Percentiles rank a stretch among this genome's conserved stretches.
phyloP scores from a whole-genome alignment of 2,888 invertebrate genomes.

The Drosophila mettleri region DNA sequence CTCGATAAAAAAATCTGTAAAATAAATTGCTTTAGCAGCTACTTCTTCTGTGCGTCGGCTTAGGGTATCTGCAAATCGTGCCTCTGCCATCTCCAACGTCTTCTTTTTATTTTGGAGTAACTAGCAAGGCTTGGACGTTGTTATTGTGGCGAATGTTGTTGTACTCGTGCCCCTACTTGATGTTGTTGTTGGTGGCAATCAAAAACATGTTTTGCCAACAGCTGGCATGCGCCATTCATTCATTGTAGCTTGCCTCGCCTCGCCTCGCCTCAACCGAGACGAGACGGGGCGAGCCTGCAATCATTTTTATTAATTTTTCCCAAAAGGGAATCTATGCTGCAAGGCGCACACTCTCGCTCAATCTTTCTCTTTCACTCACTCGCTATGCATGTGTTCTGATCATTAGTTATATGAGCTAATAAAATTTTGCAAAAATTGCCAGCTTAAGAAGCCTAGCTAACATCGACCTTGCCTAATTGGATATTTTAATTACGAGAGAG shows the following conservation, averaged over 20 bases:
- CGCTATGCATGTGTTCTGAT: constrained; percentile 19
- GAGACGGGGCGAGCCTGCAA: constrained; percentile 60
- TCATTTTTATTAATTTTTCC: constrained; percentile 78
- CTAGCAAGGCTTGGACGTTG: constrained; percentile 19
- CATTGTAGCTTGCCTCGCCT: constrained; percentile 57
- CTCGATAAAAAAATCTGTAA: too few relatives aligned
- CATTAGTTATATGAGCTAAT: constrained; percentile 63
- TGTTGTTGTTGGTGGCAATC: constrained; percentile 66
- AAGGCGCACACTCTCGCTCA: constrained; percentile 14
- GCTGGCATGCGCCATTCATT: constrained; percentile 79
- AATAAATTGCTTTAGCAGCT: neutral
- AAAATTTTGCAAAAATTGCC: constrained; percentile 37
- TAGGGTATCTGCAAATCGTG: constrained; percentile 6
- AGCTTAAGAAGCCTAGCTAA: constrained; percentile 31
- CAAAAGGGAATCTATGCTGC: constrained; percentile 73
- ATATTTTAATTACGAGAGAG: constrained; percentile 73
- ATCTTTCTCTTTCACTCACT: too few relatives aligned
- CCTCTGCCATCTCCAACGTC: too few relatives aligned
- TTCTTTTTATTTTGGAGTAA: constrained; percentile 4
- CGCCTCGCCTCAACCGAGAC: too few relatives aligned
- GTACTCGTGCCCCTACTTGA: constrained; percentile 17
- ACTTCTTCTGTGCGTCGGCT: neutral
- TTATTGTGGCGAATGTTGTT: constrained; percentile 21
- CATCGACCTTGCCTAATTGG: constrained; percentile 58
- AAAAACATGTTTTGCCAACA: constrained; percentile 77